phyloP scores from a whole-genome alignment of 2,888 invertebrate species.

The Isoperla grammatica region DNA sequence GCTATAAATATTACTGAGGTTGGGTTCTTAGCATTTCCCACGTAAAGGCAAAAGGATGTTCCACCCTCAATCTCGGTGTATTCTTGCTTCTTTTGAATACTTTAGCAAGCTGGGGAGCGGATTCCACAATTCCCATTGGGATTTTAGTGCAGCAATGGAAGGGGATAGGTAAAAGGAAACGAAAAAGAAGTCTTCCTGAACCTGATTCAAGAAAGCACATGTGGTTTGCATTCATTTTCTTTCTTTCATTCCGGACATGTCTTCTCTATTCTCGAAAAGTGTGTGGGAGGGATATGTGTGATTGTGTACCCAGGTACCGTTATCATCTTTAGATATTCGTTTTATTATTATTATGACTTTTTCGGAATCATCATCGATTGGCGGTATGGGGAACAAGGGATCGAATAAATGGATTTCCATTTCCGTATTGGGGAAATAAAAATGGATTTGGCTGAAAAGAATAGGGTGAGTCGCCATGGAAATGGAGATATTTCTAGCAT shows the following conservation, averaged over 20 bases:
- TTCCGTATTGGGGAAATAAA: conserved; percentile 27
- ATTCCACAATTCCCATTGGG: no score
- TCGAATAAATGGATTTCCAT: conserved; percentile 27
- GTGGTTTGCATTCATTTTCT: no score
- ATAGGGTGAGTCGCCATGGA: conserved; percentile 1
- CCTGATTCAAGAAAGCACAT: no score
- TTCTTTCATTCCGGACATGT: conserved; percentile 12
- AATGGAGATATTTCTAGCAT: conserved; percentile 1
- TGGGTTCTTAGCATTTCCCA: no score
- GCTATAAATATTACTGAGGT: no score
- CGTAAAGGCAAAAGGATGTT: no score
- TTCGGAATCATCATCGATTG: neutral
- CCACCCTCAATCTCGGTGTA: no score
- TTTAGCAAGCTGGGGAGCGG: no score
- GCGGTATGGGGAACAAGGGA: conserved; percentile 3
- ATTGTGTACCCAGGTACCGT: conserved; percentile 7
- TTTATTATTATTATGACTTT: conserved; percentile 10
- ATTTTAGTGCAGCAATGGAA: no score
- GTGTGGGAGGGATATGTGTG: conserved; percentile 1
- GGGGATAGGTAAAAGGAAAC: no score
- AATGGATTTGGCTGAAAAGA: conserved; percentile 8
- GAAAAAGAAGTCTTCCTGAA: no score
- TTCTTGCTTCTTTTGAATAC: no score
- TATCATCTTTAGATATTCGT: conserved; percentile 4
- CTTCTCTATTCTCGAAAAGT: conserved; percentile 11